Evolutionary conservation across 2,797 vertebrate genomes (phyloP), one percentile per base, ranked within the genome.

Genomic region (Hephaestus fuliginosus): DNA sequence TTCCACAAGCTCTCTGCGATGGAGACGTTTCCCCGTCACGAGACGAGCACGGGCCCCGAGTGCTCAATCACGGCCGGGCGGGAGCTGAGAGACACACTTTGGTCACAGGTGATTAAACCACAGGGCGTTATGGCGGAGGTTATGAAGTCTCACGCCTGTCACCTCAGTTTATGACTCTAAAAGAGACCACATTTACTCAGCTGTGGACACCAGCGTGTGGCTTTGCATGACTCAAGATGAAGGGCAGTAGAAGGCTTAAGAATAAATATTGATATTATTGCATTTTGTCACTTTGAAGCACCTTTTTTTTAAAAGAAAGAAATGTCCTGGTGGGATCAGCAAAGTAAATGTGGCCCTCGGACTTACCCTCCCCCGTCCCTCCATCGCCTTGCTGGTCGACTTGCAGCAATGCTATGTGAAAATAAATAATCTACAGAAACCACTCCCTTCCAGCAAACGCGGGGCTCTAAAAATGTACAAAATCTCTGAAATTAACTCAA

Each of bases 401-500:
- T 74, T 28, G 51, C 81, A 62, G 77, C 92, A 93, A 95, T 90
- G 94, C 94, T 94, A 90, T 76, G 89, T 88, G 90, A 93, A 87
- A 96, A 96, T 96, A 96, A 96, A 96, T 95, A 93, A 86, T 90
- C 91, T 95, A 95, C 87, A 91, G 80, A 93, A 93, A 90, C 82
- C 89, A 88, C 86, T 89, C 86, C 86, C 77, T 82, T 91, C 78
- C 80, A 86, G 80, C 74, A 88, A 93, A 93, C 81, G 84, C 67
- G 85, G 71, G 78, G 76, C 91, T 95, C 90, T 92, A 95, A 94
- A 95, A 96, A 94, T 93, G 90, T 95, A 96, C 95, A 96, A 96
- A 95, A 92, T 94, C 84, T 95, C 88, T 65, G 86, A 92, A 92
- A 95, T 95, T 93, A 96, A 95, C 94, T 93, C 88, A 82, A 83